phyloP scores from a whole-genome alignment of 1,140 invertebrate species.

The Tribolium madens region DNA sequence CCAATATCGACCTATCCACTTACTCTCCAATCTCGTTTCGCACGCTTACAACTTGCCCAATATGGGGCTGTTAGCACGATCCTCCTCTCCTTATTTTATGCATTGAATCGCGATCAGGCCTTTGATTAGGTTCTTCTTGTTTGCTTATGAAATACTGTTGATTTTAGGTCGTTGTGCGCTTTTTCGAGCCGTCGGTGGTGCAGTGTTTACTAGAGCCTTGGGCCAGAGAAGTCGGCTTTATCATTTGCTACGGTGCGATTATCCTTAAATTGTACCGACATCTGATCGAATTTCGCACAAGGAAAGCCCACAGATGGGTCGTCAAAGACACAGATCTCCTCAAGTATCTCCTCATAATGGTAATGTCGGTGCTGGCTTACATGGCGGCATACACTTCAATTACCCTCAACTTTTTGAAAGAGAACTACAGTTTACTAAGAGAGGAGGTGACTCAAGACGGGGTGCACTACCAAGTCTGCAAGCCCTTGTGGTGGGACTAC shows the following conservation, averaged over 20 bases:
- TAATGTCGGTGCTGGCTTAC: conserved; percentile 84
- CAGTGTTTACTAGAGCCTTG: conserved; percentile 88
- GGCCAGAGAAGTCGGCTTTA: conserved; percentile 90
- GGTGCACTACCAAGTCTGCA: conserved; percentile 74
- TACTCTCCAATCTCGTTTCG: conserved; percentile 23
- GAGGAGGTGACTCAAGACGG: conserved; percentile 66
- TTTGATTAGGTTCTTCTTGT: conserved; percentile 9
- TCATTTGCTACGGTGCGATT: conserved; percentile 90
- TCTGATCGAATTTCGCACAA: conserved; percentile 82
- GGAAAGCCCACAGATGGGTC: conserved; percentile 91
- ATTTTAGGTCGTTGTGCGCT: conserved; percentile 83
- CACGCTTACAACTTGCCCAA: conserved; percentile 25
- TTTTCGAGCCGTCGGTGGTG: conserved; percentile 80
- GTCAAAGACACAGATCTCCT: conserved; percentile 87
- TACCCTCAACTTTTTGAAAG: conserved; percentile 71
- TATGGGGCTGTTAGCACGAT: conserved; percentile 18
- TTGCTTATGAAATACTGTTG: conserved; percentile 17
- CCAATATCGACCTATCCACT: conserved; percentile 28
- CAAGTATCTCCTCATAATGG: conserved; percentile 82
- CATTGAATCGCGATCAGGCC: conserved; percentile 20
- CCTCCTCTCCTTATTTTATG: conserved; percentile 13
- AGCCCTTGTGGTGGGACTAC: conserved; percentile 89
- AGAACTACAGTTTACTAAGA: conserved; percentile 68
- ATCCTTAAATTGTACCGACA: conserved; percentile 91
- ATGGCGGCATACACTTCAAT: conserved; percentile 88